Conservation (phyloP, 2,797 vertebrate species). For the Scyliorhinus canicula region DNA sequence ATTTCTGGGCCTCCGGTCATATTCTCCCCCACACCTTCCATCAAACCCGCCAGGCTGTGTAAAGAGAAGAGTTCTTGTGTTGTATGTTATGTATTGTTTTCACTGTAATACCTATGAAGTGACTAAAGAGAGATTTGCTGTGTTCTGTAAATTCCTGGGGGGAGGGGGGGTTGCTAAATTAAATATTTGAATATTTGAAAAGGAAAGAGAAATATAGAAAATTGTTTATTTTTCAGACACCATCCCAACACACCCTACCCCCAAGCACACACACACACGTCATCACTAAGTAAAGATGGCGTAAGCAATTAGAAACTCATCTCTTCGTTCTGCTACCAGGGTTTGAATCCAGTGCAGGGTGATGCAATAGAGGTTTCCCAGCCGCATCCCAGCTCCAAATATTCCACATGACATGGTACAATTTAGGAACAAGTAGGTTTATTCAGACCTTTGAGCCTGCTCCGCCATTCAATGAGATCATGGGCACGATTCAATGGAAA, state of each 20-base stretch:
- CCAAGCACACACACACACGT: no score
- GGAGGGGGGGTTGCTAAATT: background rate
- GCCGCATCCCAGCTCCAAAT: no score
- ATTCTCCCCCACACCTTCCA: no score
- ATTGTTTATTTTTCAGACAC: background rate
- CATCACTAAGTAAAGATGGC: background rate
- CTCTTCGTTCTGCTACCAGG: background rate
- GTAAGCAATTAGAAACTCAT: background rate
- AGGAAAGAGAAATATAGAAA: background rate
- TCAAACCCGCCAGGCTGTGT: background rate
- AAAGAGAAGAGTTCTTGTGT: background rate
- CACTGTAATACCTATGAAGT: background rate
- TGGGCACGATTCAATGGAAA: no score
- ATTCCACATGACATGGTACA: background rate
- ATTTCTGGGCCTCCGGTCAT: no score
- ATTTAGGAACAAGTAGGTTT: background rate
- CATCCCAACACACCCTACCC: no score
- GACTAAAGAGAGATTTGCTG: background rate
- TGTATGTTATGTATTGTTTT: background rate
- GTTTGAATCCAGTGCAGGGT: background rate
- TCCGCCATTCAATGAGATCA: background rate
- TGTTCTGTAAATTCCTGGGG: background rate
- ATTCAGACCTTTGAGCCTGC: background rate
- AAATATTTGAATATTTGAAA: conserved; percentile 28
- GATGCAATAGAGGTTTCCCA: background rate